Conservation (phyloP, 2,113 vertebrate species). For the Calyptomena viridis region DNA sequence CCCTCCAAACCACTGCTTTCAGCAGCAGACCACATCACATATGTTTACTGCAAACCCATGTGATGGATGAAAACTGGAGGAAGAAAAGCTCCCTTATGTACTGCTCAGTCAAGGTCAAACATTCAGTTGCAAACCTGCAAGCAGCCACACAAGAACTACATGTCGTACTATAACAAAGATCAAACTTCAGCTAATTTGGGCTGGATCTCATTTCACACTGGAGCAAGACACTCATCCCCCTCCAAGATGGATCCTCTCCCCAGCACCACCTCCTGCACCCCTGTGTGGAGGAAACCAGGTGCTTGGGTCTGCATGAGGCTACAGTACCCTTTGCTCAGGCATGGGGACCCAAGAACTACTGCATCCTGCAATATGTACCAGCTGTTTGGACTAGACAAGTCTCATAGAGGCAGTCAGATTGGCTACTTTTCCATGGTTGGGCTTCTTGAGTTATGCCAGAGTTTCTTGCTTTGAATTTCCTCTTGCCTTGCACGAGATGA, state of each 20-base stretch:
- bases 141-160: neutral
- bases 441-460: neutral
- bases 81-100: neutral
- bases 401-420: neutral
- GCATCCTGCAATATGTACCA: neutral
- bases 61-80: neutral
- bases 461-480: neutral
- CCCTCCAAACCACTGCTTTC: neutral
- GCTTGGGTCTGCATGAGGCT: neutral
- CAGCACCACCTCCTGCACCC: neutral
- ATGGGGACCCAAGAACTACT: neutral
- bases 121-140: neutral
- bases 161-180: neutral
- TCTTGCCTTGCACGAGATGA: neutral
- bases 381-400: rapidly evolving
- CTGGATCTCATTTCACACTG: neutral
- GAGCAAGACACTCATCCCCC: neutral
- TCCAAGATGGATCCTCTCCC: neutral
- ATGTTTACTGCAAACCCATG: neutral
- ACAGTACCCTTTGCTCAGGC: neutral
- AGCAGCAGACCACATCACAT: neutral
- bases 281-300: neutral
- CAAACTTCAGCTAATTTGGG: neutral
- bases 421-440: neutral
- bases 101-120: neutral